phyloP scores from a whole-genome alignment of 2,888 invertebrate species.

The Pammene fasciana region DNA sequence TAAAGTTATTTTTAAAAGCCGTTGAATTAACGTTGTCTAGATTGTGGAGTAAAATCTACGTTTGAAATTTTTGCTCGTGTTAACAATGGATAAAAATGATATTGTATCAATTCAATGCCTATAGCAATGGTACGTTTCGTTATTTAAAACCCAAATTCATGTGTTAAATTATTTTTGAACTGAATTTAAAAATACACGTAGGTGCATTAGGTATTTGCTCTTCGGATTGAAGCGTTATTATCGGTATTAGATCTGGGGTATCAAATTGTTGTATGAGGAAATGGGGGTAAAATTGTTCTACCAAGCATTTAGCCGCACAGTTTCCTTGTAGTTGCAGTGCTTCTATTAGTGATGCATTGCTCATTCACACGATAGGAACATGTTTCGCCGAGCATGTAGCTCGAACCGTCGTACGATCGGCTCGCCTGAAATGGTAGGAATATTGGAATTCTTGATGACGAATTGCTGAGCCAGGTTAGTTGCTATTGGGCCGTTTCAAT shows the following conservation, averaged over 20 bases:
- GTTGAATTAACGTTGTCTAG: no score
- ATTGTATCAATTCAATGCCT: background rate
- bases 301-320: constrained; percentile 6
- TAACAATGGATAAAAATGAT: background rate
- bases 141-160: background rate
- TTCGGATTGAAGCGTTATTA: no score
- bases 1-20: no score
- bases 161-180: no score
- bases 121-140: background rate
- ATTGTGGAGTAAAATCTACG: no score
- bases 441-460: constrained; percentile 41
- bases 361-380: constrained; percentile 28
- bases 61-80: no score
- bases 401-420: constrained; percentile 24
- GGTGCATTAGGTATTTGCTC: no score
- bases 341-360: constrained; percentile 32
- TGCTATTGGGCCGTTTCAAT: constrained; percentile 14
- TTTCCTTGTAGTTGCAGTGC: constrained; percentile 4
- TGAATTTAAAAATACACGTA: no score
- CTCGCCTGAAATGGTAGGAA: constrained; percentile 23
- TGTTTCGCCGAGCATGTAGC: constrained; percentile 34
- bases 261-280: no score
- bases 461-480: constrained; percentile 18
- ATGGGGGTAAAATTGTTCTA: background rate
- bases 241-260: no score